These are phyloP conservation scores for Eristalinus aeneus DNA, from an alignment of 2,888 invertebrate genomes.

Conservation along the genomic window DNA sequence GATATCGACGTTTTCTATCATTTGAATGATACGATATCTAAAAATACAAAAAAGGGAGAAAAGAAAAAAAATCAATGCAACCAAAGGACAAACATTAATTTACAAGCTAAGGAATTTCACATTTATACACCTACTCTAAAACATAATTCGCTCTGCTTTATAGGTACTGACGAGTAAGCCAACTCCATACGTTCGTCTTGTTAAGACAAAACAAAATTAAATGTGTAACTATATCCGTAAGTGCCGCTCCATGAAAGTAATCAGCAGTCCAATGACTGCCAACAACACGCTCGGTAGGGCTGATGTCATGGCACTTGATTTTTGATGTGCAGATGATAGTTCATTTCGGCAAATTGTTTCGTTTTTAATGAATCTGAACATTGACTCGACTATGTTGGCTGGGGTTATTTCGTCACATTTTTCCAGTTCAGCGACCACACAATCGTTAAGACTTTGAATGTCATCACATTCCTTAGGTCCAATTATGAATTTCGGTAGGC, in stretches of 20 bases:
- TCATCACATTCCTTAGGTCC: slow-evolving; percentile 81
- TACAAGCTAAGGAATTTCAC: slow-evolving; percentile 42
- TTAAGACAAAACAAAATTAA: not conserved
- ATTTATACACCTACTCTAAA: slow-evolving; percentile 36
- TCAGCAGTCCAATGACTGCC: slow-evolving; percentile 13
- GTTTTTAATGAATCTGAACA: slow-evolving; percentile 78
- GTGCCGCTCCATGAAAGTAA: slow-evolving; percentile 1
- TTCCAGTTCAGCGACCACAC: slow-evolving; percentile 77
- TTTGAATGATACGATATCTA: slow-evolving; percentile 6
- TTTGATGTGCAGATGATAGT: slow-evolving; percentile 45
- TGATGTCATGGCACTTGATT: slow-evolving; percentile 21
- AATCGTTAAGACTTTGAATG: slow-evolving; percentile 75
- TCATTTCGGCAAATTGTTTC: slow-evolving; percentile 77
- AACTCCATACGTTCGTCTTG: slow-evolving; percentile 22
- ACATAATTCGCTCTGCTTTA: slow-evolving; percentile 53
- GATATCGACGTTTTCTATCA: not conserved
- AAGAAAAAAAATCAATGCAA: slow-evolving; percentile 9
- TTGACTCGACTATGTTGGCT: slow-evolving; percentile 78
- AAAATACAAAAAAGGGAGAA: not conserved
- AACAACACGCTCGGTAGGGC: slow-evolving; percentile 14
- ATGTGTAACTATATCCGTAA: slow-evolving; percentile 51
- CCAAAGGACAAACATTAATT: slow-evolving; percentile 2
- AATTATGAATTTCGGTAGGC: slow-evolving; percentile 84
- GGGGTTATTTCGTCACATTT: slow-evolving; percentile 77
- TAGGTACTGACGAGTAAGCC: slow-evolving; percentile 63